Evolutionary conservation across 2,888 invertebrate genomes (phyloP).

Genomic region (Neoitamus cyanurus): DNA sequence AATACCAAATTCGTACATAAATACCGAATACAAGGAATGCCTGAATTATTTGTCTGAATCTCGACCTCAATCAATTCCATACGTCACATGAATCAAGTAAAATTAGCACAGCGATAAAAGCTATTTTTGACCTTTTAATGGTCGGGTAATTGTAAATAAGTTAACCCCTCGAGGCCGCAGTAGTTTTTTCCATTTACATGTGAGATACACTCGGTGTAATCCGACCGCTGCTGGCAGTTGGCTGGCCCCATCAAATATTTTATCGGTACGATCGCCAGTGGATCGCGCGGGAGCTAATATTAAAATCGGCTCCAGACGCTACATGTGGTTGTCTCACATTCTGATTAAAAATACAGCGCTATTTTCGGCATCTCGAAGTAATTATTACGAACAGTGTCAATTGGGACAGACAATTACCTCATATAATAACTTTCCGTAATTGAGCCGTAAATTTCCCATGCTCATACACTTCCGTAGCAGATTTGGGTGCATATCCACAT

Average conservation of each 20-base stretch:
- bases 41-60: too few species aligned
- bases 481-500: not conserved
- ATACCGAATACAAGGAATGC: too few species aligned
- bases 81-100: too few species aligned
- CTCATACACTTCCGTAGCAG: not conserved
- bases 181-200: not conserved
- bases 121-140: too few species aligned
- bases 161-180: too few species aligned
- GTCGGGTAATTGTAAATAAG: too few species aligned
- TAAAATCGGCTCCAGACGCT: not conserved
- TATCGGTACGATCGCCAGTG: not conserved
- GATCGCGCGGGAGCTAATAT: not conserved
- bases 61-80: too few species aligned
- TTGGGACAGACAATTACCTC: not conserved
- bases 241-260: not conserved
- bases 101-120: too few species aligned
- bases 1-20: too few species aligned
- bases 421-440: not conserved
- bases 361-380: not conserved
- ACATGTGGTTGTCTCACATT: not conserved
- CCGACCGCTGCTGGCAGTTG: not conserved
- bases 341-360: not conserved
- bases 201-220: not conserved
- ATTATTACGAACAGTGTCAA: not conserved
- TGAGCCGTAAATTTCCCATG: slow-evolving; percentile 7